Percentiles rank a stretch among this genome's conserved stretches.
Conservation (phyloP, 2,888 invertebrate genomes). For the Drepanosiphum platanoidis region DNA sequence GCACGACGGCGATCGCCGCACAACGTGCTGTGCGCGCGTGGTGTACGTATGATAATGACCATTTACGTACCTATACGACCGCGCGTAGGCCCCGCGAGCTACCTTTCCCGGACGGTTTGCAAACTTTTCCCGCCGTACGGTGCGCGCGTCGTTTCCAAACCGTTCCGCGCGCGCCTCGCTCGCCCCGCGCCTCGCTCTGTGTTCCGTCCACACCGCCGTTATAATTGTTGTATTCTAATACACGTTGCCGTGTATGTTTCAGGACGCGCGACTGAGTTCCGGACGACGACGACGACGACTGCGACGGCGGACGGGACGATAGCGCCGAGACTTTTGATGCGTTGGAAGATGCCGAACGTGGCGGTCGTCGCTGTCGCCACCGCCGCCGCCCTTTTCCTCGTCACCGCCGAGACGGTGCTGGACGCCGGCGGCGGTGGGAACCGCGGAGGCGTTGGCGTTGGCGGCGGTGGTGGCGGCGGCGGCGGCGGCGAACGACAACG, state of each 20-base stretch:
- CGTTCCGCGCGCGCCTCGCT: background rate
- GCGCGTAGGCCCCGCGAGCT: too few relatives aligned
- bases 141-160: too few relatives aligned
- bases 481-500: slow-evolving; percentile 34
- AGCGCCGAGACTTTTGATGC: slow-evolving; percentile 16
- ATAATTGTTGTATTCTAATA: too few relatives aligned
- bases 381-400: slow-evolving; percentile 45
- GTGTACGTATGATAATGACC: too few relatives aligned
- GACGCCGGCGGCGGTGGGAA: slow-evolving; percentile 5
- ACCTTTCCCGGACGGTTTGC: too few relatives aligned
- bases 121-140: background rate
- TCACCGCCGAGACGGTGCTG: slow-evolving; percentile 31
- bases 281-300: slow-evolving; percentile 1
- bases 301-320: slow-evolving; percentile 24
- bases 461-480: slow-evolving; percentile 13
- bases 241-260: background rate
- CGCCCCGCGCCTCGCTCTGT: background rate
- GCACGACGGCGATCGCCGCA: background rate
- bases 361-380: slow-evolving; percentile 27
- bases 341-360: slow-evolving; percentile 57
- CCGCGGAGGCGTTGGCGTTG: slow-evolving; percentile 1
- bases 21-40: background rate
- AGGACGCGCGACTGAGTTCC: slow-evolving; percentile 32
- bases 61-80: background rate
- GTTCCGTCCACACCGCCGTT: too few relatives aligned